Evolutionary conservation across 2,888 invertebrate genomes (phyloP).

Genomic region (Standfussiana lucernea): DNA sequence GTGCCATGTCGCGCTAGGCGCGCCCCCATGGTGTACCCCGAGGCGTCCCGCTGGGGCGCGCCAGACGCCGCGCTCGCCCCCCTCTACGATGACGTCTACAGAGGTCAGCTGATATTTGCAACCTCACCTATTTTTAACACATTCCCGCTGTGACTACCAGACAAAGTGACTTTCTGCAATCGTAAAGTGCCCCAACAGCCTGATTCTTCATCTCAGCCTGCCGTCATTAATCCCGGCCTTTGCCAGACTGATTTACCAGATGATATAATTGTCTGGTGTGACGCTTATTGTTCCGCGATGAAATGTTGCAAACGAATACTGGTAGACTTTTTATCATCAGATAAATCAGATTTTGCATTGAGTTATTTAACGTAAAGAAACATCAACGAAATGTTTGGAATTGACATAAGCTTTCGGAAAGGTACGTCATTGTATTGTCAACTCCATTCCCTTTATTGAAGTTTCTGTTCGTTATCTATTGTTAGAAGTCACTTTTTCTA

Average conservation of each 20-base stretch:
- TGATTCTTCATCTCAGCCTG: conserved; percentile 55
- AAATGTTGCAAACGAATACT: conserved; percentile 42
- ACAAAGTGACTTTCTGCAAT: conserved; percentile 72
- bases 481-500: conserved; percentile 61
- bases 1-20: conserved; percentile 83
- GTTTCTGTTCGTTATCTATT: conserved; percentile 51
- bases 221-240: conserved; percentile 69
- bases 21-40: conserved; percentile 92
- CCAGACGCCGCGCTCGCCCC: conserved; percentile 92
- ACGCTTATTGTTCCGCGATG: conserved; percentile 34
- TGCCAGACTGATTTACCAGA: conserved; percentile 63
- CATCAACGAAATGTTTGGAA: conserved; percentile 61
- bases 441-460: conserved; percentile 53
- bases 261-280: conserved; percentile 66
- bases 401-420: conserved; percentile 63
- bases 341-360: conserved; percentile 56
- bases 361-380: conserved; percentile 50
- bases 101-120: conserved; percentile 90
- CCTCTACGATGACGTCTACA: conserved; percentile 92
- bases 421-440: conserved; percentile 56
- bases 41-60: conserved; percentile 91
- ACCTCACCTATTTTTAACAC: conserved; percentile 70
- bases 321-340: conserved; percentile 40
- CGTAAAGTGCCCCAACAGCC: conserved; percentile 64
- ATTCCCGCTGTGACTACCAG: conserved; percentile 61